Base-by-base conservation (phyloP, 2,797 vertebrate genomes). In the Takifugu ocellatus region DNA sequence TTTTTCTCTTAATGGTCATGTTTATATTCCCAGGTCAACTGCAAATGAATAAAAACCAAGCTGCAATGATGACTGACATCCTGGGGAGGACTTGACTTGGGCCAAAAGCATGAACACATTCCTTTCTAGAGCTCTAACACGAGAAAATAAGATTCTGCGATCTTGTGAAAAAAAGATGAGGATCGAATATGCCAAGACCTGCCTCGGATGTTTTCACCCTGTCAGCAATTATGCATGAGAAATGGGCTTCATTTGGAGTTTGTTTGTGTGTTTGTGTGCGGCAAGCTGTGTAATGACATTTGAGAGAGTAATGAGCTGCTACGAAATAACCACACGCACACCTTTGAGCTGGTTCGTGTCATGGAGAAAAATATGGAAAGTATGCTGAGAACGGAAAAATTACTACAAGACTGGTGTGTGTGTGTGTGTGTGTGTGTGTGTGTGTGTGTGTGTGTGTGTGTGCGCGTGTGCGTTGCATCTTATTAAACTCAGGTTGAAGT, bases 21-120 rank as follows among this genome's bases (percentile, higher is more conserved):
- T 87, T 84, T 84, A 75, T 74, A 70, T 82, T 85, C 77, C 74
- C 67, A 79, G 63, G 72, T 70, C 56, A 33, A 60, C 56, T 66
- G 52, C 1, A 49, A 60, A 72, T 57, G 79, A 80, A 63, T 81
- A 60, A 70, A 80, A 69, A 68, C 27, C 54, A 45, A 3, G 16
- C 6, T 16, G 45, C 51, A 6, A 7, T 10, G 24, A 57, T 65
- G 68, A 78, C 52, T 70, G 78, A 70, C 58, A 66, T 47, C 53
- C 74, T 66, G 64, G 69, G 70, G 31, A 6, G 39, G 54, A 68
- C 56, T 44, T 44, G 66, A 68, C 56, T 44, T 44, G 66, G 63
- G 70, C 57, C 45, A 52, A 4, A 6, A 46, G 36, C 36, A 54
- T 24, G 51, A 65, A 62, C 49, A 52, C 1, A 74, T 68, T 66